Percentiles rank a stretch among this genome's conserved stretches.
These are phyloP conservation scores for Nibea albiflora DNA, from an alignment of 2,113 vertebrate genomes.

Conservation along the genomic window DNA sequence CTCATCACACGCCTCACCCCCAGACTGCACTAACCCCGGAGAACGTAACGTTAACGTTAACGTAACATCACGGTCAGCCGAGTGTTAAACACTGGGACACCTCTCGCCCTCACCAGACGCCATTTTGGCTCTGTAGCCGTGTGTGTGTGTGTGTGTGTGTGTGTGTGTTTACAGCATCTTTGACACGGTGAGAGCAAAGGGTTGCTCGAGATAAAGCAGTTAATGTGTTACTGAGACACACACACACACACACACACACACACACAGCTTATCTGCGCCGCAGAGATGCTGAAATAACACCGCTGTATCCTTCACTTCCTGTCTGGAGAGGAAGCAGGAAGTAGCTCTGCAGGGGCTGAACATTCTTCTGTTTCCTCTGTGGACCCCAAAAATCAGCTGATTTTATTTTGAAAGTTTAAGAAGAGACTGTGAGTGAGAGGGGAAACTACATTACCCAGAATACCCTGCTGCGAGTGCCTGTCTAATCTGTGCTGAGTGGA, in stretches of 20 bases:
- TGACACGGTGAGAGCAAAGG: conserved; percentile 39
- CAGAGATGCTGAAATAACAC: conserved; percentile 68
- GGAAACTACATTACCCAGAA: conserved; percentile 28
- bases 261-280: conserved; percentile 43
- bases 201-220: conserved; percentile 46
- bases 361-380: conserved; percentile 11
- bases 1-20: no score
- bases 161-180: conserved; percentile 43
- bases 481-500: conserved; percentile 8
- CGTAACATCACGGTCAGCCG: no score
- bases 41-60: no score
- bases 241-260: conserved; percentile 14
- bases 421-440: background rate
- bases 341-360: conserved; percentile 9
- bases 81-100: no score
- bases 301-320: conserved; percentile 62
- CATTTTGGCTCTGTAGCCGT: background rate
- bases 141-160: background rate
- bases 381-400: background rate
- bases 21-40: no score
- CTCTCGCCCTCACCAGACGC: no score
- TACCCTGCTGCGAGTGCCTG: background rate
- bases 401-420: conserved; percentile 31
- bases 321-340: conserved; percentile 72
- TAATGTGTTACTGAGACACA: conserved; percentile 39